phyloP scores from a whole-genome alignment of 2,113 vertebrate species.

The Gymnobelideus leadbeateri region DNA sequence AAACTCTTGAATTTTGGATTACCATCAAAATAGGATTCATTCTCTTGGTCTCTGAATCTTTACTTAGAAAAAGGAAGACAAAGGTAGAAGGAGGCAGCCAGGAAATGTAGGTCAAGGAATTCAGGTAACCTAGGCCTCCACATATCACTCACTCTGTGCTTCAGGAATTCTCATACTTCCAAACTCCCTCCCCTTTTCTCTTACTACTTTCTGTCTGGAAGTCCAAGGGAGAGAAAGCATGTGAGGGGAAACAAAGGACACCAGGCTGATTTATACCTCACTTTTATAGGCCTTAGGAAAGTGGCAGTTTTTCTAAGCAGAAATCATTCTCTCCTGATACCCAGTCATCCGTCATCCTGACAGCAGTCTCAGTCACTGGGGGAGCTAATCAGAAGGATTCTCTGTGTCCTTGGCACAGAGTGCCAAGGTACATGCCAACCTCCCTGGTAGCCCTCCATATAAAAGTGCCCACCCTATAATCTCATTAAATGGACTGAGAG shows the following conservation, averaged over 20 bases:
- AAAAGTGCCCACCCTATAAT: not conserved
- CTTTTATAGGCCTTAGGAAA: not conserved
- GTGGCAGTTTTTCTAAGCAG: not conserved
- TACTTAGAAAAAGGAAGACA: not conserved
- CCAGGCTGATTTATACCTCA: not conserved
- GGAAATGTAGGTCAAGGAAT: not conserved
- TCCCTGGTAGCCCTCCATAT: not conserved
- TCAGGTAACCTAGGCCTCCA: not conserved
- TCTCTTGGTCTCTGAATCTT: not conserved
- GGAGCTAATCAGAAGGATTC: too few relatives aligned
- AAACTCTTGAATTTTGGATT: not conserved
- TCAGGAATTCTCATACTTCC: not conserved
- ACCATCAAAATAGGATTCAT: not conserved
- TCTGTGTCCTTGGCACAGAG: too few relatives aligned
- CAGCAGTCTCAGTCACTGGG: not conserved
- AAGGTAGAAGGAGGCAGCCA: too few relatives aligned
- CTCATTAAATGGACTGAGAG: not conserved
- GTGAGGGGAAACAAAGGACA: not conserved
- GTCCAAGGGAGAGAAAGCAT: not conserved
- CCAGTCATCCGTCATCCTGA: too few relatives aligned
- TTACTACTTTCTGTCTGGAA: not conserved
- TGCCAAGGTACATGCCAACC: too few relatives aligned
- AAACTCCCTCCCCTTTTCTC: not conserved
- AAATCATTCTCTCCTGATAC: not conserved
- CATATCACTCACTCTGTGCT: not conserved